phyloP scores from a whole-genome alignment of 35 echinoderm and acorn worm genomes.

The Diadema setosum region DNA sequence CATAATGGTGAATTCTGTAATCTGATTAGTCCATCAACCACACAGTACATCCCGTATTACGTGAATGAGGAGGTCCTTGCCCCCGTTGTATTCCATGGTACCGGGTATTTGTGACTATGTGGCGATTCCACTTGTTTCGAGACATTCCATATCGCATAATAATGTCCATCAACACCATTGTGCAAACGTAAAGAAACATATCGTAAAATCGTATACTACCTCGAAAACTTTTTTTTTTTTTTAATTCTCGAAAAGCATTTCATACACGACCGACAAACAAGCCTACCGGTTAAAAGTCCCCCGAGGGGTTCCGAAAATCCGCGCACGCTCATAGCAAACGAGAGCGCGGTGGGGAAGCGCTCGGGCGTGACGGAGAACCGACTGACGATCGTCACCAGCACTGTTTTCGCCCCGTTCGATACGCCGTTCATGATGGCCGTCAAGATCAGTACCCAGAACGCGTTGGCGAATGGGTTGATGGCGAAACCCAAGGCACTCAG shows the following conservation, averaged over 20 bases:
- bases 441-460: not conserved
- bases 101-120: not conserved
- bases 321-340: not conserved
- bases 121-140: not conserved
- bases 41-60: too few relatives aligned
- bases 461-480: not conserved
- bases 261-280: not conserved
- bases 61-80: too few relatives aligned
- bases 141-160: not conserved
- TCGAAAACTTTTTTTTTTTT: not conserved
- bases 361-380: not conserved
- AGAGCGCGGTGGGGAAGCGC: not conserved
- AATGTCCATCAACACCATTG: not conserved
- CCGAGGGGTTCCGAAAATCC: constrained; percentile 8
- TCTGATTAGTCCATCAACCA: too few relatives aligned
- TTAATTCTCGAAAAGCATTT: not conserved
- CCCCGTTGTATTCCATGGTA: not conserved
- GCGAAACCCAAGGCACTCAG: not conserved
- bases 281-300: not conserved
- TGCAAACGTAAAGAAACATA: not conserved
- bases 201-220: not conserved
- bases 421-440: not conserved
- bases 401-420: not conserved
- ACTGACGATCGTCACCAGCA: not conserved
- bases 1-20: too few relatives aligned